Evolutionary conservation across 2,888 invertebrate species (phyloP), one percentile per base, ranked within the genome.

Genomic region (Dynastes grantii): DNA sequence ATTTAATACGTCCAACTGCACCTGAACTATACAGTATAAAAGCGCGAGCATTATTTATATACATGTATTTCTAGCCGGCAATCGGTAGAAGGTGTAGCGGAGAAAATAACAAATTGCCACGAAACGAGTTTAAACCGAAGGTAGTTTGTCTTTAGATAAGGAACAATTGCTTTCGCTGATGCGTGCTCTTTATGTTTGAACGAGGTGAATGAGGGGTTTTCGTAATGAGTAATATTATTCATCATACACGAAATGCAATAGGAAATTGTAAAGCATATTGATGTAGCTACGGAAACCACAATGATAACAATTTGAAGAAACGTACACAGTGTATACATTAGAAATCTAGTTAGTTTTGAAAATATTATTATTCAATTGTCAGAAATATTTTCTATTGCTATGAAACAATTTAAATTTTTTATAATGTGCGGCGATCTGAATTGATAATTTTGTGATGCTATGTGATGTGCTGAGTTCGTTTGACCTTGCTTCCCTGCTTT

Each of bases 81-180:
- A 53, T 53, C 16, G 13, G n/a, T 53, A 16, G 6, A 53, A 53
- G 53, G n/a, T 53, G 16, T 53, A 16, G n/a, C 53, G 53, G 16
- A 2, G 61, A 22, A 45, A 61, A 22, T 61, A 61, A 61, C 22
- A 27, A 61, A 61, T 61, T 61, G 27, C 61, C 29, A 5, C 11
- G 61, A 9, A 29, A 61, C 11, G 27, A 61, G 6, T 61, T 27
- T 61, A 61, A 45, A 29, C 27, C 27, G 11, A 22, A 27, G 29
- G 9, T 27, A 61, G 61, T 61, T 61, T 61, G 27, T 61, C 53
- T 61, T 61, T 29, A 61, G 61, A 61, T 61, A 27, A 61, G 61
- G 61, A 22, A 8, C 61, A 29, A 61, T 61, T 22, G 29, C 22
- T 27, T 29, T 61, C 11, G 11, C 45, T 45, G 45, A 45, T 45